Evolutionary conservation across 2,888 invertebrate species (phyloP).

Genomic region (Arctia plantaginis): DNA sequence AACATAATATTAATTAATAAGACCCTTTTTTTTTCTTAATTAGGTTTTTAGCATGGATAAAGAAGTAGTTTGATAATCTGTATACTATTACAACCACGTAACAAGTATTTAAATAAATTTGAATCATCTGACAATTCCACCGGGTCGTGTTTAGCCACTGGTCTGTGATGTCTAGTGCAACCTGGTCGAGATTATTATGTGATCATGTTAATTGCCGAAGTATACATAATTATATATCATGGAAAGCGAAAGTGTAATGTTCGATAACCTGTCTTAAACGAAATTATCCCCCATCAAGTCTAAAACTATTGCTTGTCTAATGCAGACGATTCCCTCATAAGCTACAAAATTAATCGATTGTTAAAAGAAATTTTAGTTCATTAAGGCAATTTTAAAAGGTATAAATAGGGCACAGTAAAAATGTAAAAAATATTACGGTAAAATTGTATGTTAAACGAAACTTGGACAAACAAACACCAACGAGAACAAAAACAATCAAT

Average conservation of each 20-base stretch:
- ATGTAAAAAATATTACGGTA: background rate
- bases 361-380: background rate
- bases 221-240: background rate
- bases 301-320: background rate
- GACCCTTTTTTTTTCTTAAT: too few relatives aligned
- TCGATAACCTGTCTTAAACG: background rate
- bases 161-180: too few relatives aligned
- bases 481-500: background rate
- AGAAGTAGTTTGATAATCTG: too few relatives aligned
- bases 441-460: background rate
- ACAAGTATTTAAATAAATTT: too few relatives aligned
- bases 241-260: background rate
- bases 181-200: background rate
- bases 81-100: too few relatives aligned
- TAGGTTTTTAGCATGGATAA: too few relatives aligned
- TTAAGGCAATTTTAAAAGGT: background rate
- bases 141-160: too few relatives aligned
- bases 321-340: background rate
- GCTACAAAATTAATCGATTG: background rate
- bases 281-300: background rate
- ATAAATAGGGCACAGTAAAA: background rate
- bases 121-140: too few relatives aligned
- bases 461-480: background rate
- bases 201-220: background rate
- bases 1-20: constrained; percentile 3